Base-by-base conservation (phyloP, 2,113 vertebrate species). In the Oncorhynchus kisutch region DNA sequence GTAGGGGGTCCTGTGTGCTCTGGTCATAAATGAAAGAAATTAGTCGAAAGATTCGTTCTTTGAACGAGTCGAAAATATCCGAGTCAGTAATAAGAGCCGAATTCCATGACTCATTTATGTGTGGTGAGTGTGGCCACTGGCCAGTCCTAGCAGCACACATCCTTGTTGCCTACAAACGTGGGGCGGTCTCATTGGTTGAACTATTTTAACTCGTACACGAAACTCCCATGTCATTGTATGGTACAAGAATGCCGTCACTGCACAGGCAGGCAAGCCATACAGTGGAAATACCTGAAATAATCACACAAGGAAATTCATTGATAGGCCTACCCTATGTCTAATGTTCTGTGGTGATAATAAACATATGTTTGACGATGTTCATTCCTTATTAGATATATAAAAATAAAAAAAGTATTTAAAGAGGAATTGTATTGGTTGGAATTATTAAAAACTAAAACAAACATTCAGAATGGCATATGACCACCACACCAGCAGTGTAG, bases 81-180 rank as follows among this genome's bases (percentile, higher is more conserved):
- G 39, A 39, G 39, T 39, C 39, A 39, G 39, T 39, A 39, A 39
- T 39, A 39, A 39, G 39, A 39, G 39, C 39, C 39, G 39, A 39
- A 39, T 9, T 8, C 39, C 39, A 39, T 39, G 1, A 39, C 39
- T 39, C 9, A 39, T 39, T 39, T 39, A 8, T 51, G 49, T 51
- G 49, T 14, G 14, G 18, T n/a, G 59, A 60, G 8, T 60, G 8
- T 60, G 18, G 70, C 87, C 90, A 60, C 5, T 60, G 18, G 70
- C 87, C 90, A 87, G 89, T 81, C 84, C 66, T 29, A 29, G 72
- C 12, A 5, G 18, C 14, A 24, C 75, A 79, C 78, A 77, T 92
- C 91, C 88, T 87, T 1, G 88, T 88, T 70, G 75, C 70, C 83
- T 25, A 4, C 65, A 71, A 83, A 92, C 92, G 93, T 93, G 91